Percentiles rank a stretch among this genome's conserved stretches.
These are phyloP conservation scores for Ranitomeya imitator DNA, from an alignment of 2,113 vertebrate species.

Conservation along the genomic window DNA sequence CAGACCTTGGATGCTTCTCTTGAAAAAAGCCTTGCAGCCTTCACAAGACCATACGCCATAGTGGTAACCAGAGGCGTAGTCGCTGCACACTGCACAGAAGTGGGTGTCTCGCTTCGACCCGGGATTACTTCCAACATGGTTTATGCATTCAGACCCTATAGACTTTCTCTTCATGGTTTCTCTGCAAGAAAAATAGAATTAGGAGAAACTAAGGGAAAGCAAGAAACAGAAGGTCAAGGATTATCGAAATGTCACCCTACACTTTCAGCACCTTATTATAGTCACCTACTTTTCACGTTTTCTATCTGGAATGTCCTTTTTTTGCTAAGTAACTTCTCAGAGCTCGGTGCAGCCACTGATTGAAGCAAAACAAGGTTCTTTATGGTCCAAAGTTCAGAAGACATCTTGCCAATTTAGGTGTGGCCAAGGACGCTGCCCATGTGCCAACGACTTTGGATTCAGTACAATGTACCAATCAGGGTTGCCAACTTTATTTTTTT, in stretches of 20 bases:
- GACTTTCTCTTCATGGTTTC: slow-evolving; percentile 74
- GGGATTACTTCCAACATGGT: slow-evolving; percentile 70
- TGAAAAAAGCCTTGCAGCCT: slow-evolving; percentile 99
- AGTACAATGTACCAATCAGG: not conserved
- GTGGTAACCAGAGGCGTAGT: slow-evolving; percentile 99
- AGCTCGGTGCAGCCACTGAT: not conserved
- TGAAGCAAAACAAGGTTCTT: not conserved
- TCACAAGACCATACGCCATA: slow-evolving; percentile 98
- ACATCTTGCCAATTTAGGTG: slow-evolving; percentile 34
- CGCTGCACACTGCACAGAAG: slow-evolving; percentile 93
- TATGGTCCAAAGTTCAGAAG: slow-evolving; percentile 3
- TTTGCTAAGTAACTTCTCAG: not conserved
- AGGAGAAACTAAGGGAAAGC: not conserved
- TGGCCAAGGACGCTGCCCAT: not conserved
- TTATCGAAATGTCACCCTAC: not conserved
- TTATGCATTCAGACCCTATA: slow-evolving; percentile 67
- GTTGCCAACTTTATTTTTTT: too few species aligned
- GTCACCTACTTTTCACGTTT: not conserved
- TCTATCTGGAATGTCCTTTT: not conserved
- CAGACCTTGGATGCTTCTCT: slow-evolving; percentile 98
- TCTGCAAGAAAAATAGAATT: slow-evolving; percentile 67
- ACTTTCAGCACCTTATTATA: not conserved
- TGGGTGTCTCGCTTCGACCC: slow-evolving; percentile 85
- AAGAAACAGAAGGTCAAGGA: not conserved
- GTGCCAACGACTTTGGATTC: not conserved